Evolutionary conservation across 2,888 invertebrate species (phyloP), one percentile per base, ranked within the genome.

Genomic region (Gibbula magus): DNA sequence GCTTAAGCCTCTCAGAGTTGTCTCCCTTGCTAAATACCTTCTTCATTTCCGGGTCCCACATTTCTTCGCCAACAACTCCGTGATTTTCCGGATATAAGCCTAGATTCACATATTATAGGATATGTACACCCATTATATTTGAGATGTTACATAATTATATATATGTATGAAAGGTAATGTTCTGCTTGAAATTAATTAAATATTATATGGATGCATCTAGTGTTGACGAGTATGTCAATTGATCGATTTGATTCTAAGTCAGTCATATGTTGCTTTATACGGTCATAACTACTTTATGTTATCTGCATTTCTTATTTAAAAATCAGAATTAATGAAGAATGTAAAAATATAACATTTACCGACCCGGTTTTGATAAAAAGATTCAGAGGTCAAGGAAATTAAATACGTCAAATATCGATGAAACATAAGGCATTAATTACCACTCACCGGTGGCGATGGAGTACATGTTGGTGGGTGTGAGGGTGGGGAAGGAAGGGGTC

Each of bases 51-150:
- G 82, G 82, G 81, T 91, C 90, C 74, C 86, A 91, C 91, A 92
- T 92, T 75, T 82, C 88, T 82, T 91, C 91, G 8, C 88, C 88
- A 10, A 89, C 86, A 84, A 91, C 87, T 0, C 91, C 92, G 78
- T 92, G 91, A 20, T 61, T 79, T 78, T 90, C 91, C 0, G 87
- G 84, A 78, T 91, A 86, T n/a, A 91, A 76, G n/a, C 92, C 92
- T 91, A 81, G 7, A 81, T 22, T 61, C 8, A 20, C 22, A 56
- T 20, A 54, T 16, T 54, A 56, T 56, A 22, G 2, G 4, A 56
- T 5, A 45, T 10, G 5, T 8, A 45, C 45, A 45, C 45, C 5
- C 10, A 45, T 10, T 45, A n/a, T n/a, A n/a, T n/a, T n/a, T n/a
- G n/a, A n/a, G n/a, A n/a, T n/a, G n/a, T n/a, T n/a, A n/a, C n/a